Base-by-base conservation (phyloP, 1,140 invertebrate genomes). In the Calosoma granatense region DNA sequence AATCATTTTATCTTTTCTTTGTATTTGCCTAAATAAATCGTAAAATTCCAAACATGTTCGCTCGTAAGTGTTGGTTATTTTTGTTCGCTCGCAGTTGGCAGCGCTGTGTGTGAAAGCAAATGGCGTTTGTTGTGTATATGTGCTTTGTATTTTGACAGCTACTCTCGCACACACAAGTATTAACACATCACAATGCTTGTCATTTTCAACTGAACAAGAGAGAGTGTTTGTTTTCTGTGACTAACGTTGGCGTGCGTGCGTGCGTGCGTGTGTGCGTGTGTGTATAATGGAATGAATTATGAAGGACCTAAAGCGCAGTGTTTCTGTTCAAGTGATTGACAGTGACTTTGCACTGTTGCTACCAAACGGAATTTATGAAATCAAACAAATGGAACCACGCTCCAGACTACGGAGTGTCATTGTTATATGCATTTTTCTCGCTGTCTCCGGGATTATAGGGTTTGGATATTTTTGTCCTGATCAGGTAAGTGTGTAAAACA, bases 391-490 rank as follows among this genome's bases (percentile, higher is more conserved):
- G 83, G 84, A 87, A 77, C 78, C 82, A 65, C 67, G 64, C 58
- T 80, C 81, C 57, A 83, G 81, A 71, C 76, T 90, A 65, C 81
- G 85, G 67, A 82, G 81, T 74, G 80, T 90, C 66, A 82, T 86
- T 65, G 75, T 87, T 62, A 80, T 90, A 70, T 91, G 88, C 73
- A 76, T 90, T 64, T 74, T 84, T 61, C 77, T 91, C 61, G 86
- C 86, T 60, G 73, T 91, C 21, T 86, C 86, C 66, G 87, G 88
- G 54, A 90, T 92, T 70, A 78, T 92, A 57, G 89, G 87, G 67
- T 85, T 92, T 66, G 88, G 89, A 61, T 92, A 91, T 74, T 91
- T 90, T 65, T 92, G 88, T 70, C 86, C 89, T 56, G 88, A 92
- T 69, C 85, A 88, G 76, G 82, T 84, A 65, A 73, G 9, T 12